A percentile compares a stretch with the other conserved stretches of the same genome.
Evolutionary conservation across 2,888 invertebrate species (phyloP).

Genomic region (Cosmia trapezina): DNA sequence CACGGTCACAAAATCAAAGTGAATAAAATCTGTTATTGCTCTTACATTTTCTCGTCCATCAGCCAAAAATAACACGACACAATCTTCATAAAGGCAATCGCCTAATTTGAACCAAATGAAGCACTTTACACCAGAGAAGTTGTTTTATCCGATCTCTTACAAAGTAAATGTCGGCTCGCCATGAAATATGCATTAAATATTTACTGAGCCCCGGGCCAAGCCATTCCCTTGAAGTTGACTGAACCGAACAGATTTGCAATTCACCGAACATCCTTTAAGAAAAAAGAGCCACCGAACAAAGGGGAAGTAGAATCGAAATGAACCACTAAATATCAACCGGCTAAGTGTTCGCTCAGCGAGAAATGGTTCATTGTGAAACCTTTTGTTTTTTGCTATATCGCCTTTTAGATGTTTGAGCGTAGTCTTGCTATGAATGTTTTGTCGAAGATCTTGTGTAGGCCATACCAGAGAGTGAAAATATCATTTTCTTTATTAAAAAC

Average conservation of each 20-base stretch:
- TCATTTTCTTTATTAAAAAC: too few relatives aligned
- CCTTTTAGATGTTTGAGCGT: constrained; percentile 20
- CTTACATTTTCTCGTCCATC: constrained; percentile 2
- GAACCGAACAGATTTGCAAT: constrained; percentile 88
- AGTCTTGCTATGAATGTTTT: constrained; percentile 7
- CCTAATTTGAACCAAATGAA: constrained; percentile 61
- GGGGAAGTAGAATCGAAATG: constrained; percentile 83
- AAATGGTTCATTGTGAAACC: constrained; percentile 60
- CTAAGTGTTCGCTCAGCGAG: constrained; percentile 65
- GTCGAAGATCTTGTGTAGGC: background rate
- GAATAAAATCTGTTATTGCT: background rate
- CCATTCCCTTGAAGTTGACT: constrained; percentile 86
- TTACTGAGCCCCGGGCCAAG: constrained; percentile 84
- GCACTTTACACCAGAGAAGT: constrained; percentile 73
- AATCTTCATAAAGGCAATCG: constrained; percentile 33
- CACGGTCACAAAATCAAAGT: background rate
- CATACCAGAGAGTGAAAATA: background rate
- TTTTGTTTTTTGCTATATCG: constrained; percentile 60
- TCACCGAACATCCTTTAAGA: constrained; percentile 87
- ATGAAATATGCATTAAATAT: constrained; percentile 90
- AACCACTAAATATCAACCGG: constrained; percentile 81
- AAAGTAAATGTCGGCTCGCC: constrained; percentile 84
- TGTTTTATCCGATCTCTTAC: constrained; percentile 84
- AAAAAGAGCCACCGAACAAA: constrained; percentile 84
- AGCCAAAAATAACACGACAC: constrained; percentile 21